phyloP scores from a whole-genome alignment of 1,140 invertebrate genomes.

The Brachionus koreanus region DNA sequence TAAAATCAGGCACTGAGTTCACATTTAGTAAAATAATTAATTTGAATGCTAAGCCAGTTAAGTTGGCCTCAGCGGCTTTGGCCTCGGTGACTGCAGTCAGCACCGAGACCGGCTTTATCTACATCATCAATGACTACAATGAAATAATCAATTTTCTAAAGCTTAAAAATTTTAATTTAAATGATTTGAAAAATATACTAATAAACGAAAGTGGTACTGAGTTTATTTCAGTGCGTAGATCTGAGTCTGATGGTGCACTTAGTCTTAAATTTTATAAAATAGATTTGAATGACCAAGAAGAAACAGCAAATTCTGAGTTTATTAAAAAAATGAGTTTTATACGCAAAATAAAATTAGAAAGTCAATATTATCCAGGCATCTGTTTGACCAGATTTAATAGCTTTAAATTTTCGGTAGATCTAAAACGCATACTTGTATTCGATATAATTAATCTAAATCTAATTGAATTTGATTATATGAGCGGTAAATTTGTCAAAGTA shows the following conservation, averaged over 20 bases:
- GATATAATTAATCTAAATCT: neutral
- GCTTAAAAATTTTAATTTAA: neutral
- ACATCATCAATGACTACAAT: constrained; percentile 10
- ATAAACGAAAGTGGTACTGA: neutral
- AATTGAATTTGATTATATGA: neutral
- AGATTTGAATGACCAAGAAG: neutral
- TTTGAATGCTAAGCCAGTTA: constrained; percentile 16
- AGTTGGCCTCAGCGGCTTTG: neutral
- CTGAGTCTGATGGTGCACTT: neutral
- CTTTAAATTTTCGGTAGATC: neutral
- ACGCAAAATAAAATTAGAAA: constrained; percentile 16
- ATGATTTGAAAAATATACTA: neutral
- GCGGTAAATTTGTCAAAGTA: neutral
- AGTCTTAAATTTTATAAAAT: constrained; percentile 21
- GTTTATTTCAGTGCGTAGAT: neutral
- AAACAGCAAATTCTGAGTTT: neutral
- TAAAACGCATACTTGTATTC: neutral
- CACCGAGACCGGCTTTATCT: constrained; percentile 24
- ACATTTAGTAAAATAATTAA: neutral
- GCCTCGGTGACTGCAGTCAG: neutral
- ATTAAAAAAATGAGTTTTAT: constrained; percentile 32
- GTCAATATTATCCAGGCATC: neutral
- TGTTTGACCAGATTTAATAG: neutral
- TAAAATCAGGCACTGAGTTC: constrained; percentile 25
- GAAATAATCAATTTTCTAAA: constrained; percentile 31